phyloP scores from a whole-genome alignment of 2,888 invertebrate species.

The Ellobium chinense region DNA sequence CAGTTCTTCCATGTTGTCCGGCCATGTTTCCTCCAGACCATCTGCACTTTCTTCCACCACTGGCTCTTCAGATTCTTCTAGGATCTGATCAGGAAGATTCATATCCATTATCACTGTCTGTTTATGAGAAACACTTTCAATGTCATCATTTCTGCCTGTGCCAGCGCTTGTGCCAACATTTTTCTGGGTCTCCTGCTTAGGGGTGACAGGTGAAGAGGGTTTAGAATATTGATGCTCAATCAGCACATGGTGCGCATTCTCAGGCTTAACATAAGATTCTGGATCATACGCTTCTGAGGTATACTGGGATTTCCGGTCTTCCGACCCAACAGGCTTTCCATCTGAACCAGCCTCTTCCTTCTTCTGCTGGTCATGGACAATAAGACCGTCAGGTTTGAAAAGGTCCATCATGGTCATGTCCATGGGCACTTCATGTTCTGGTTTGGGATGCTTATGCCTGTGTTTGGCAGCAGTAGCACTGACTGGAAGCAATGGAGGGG shows the following conservation, averaged over 20 bases:
- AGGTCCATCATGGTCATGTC: slow-evolving; percentile 68
- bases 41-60: neutral
- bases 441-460: slow-evolving; percentile 59
- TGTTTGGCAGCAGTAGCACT: slow-evolving; percentile 40
- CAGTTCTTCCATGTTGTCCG: slow-evolving; percentile 18
- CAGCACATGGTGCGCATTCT: slow-evolving; percentile 35
- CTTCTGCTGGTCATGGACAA: slow-evolving; percentile 48
- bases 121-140: slow-evolving; percentile 38
- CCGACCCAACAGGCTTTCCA: slow-evolving; percentile 73
- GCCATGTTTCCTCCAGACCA: neutral
- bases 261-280: slow-evolving; percentile 74
- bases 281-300: slow-evolving; percentile 81
- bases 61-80: slow-evolving; percentile 32
- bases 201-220: neutral
- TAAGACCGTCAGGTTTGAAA: slow-evolving; percentile 69
- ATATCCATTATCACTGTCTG: slow-evolving; percentile 30
- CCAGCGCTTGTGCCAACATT: neutral
- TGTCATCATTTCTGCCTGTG: slow-evolving; percentile 23
- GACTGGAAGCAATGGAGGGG: slow-evolving; percentile 2
- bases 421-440: slow-evolving; percentile 58
- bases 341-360: slow-evolving; percentile 80
- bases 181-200: neutral
- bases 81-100: slow-evolving; percentile 42
- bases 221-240: slow-evolving; percentile 45
- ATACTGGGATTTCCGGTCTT: neutral